Percentiles rank a stretch among this genome's conserved stretches.
These are phyloP conservation scores for Lanius ludovicianus DNA, from an alignment of 2,113 vertebrate species.

Conservation along the genomic window DNA sequence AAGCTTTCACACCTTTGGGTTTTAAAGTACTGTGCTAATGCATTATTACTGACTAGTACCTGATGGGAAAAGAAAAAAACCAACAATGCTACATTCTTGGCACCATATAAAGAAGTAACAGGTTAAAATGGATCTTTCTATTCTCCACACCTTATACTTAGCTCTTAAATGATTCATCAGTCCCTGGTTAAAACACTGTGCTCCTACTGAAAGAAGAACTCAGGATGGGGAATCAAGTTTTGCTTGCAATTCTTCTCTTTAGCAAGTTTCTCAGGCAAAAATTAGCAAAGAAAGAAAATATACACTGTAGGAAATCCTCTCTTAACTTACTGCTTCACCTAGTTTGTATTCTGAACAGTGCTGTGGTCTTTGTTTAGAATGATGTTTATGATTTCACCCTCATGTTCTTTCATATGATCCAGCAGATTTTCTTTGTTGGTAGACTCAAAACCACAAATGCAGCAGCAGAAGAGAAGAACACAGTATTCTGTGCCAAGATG, in stretches of 20 bases:
- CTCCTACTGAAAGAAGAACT: conserved; percentile 45
- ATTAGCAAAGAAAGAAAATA: conserved; percentile 33
- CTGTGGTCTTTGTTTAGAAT: conserved; percentile 91
- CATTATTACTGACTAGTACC: conserved; percentile 4
- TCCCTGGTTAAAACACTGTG: conserved; percentile 10
- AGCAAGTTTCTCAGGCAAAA: conserved; percentile 38
- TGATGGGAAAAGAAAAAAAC: neutral
- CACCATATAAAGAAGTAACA: conserved; percentile 20
- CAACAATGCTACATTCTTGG: conserved; percentile 34
- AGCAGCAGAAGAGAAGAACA: conserved; percentile 95
- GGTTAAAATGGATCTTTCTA: neutral
- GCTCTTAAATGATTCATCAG: neutral
- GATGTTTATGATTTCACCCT: conserved; percentile 97
- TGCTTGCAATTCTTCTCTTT: conserved; percentile 20
- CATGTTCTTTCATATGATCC: conserved; percentile 98
- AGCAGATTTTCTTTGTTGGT: conserved; percentile 94
- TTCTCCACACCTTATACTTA: conserved; percentile 4
- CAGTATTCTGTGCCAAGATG: conserved; percentile 86
- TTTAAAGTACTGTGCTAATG: neutral
- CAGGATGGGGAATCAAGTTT: conserved; percentile 21
- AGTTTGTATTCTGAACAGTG: conserved; percentile 61
- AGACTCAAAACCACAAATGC: conserved; percentile 96
- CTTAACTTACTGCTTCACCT: conserved; percentile 23
- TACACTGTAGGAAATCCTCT: neutral
- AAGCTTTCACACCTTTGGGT: conserved; percentile 35